Base-by-base conservation (phyloP, 2,888 invertebrate species). In the Pyralis farinalis region DNA sequence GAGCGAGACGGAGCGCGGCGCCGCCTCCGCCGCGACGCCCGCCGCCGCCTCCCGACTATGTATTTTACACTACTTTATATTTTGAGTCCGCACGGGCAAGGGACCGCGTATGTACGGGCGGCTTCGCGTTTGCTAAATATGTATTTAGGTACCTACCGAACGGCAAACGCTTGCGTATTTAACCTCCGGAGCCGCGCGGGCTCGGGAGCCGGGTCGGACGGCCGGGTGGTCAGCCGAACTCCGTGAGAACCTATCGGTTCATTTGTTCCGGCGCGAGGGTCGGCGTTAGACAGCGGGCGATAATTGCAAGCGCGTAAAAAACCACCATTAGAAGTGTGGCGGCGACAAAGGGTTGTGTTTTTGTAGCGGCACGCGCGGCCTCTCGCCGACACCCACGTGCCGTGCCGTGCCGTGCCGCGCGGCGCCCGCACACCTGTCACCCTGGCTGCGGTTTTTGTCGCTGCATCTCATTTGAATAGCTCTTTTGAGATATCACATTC, bases 41-140 rank as follows among this genome's bases (percentile, higher is more conserved):
- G 44, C 52, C 59, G 55, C 56, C 60, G 50, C 51, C 56, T 46
- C 51, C 49, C 47, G 49, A 37, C 63, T 71, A 75, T 77, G 73
- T 77, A 68, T 62, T 78, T 73, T 73, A 72, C 78, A 73, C 70
- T 60, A 63, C 70, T 79, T 79, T 77, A 79, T 77, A 75, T 79
- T 81, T 76, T 71, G 75, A 81, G 68, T 66, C 63, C 67, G 51
- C 56, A 71, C 72, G 73, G 71, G 71, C 68, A 73, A 78, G 78
- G 81, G 78, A 68, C 63, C 70, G 66, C 55, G 58, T 55, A 71
- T 71, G 63, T 73, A 58, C 60, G 46, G 47, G 42, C 45, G 53
- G 50, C 54, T 59, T 58, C 52, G 53, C 62, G 71, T 61, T 62
- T 67, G 63, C 60, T 72, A 67, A 74, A 71, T 72, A 78, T 78